Evolutionary conservation across 2,888 invertebrate genomes (phyloP), one percentile per base, ranked within the genome.

Genomic region (Eupithecia subfuscata): DNA sequence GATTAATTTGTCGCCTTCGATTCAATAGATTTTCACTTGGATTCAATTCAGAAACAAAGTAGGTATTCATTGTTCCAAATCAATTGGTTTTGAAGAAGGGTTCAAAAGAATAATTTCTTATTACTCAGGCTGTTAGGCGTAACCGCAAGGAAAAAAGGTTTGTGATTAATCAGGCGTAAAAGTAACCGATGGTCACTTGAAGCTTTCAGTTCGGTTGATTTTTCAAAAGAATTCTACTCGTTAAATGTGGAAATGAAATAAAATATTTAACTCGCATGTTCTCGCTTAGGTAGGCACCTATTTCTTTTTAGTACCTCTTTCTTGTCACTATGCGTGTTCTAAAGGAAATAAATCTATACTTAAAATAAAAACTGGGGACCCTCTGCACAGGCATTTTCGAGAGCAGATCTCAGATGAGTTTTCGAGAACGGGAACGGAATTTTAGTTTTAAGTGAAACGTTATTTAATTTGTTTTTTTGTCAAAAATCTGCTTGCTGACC

Each of bases 151-250:
- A 71, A 79, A 78, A 37, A 72, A 75, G 78, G 76, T 72, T 79
- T 77, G 76, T 74, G 80, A 79, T 79, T 82, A 79, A 80, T 79
- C 77, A 75, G 74, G 67, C 72, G 73, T 52, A 75, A 75, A 68
- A 65, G 69, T 70, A 71, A 77, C 76, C 79, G 74, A 77, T 71
- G 71, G 75, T 60, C 77, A 73, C 76, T 76, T 71, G 74, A 68
- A 68, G 22, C 34, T 75, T 73, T 70, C 63, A 75, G 74, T 75
- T 76, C 67, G 72, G 48, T 76, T 18, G 70, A 48, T 71, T 77
- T 40, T 30, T 65, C 67, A 34, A 52, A 65, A 68, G 71, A 77
- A 73, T 34, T 64, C 22, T 68, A n/a, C 37, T 37, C 9, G 3
- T 65, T 37, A 64, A 18, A 18, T 64, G 16, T 14, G 7, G 8